phyloP scores from a whole-genome alignment of 2,113 vertebrate genomes.

The Melozone crissalis region DNA sequence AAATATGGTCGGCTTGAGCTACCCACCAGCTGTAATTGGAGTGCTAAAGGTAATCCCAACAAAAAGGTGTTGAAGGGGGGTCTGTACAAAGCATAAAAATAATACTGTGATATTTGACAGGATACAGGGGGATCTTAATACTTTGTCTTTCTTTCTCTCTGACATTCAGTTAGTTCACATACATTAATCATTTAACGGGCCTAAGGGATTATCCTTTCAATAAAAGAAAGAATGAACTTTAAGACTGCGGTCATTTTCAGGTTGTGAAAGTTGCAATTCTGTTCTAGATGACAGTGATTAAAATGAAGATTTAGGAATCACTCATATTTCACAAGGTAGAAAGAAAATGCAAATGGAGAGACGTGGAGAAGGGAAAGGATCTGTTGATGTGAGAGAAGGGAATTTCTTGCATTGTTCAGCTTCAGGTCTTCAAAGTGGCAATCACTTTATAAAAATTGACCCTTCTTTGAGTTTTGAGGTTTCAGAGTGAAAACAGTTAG shows the following conservation, averaged over 20 bases:
- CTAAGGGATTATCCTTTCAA: not conserved
- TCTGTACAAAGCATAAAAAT: not conserved
- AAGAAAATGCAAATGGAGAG: not conserved
- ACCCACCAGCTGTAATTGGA: constrained; percentile 91
- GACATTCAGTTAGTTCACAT: not conserved
- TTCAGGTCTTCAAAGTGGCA: not conserved
- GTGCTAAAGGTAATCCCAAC: constrained; percentile 88
- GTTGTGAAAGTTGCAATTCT: not conserved
- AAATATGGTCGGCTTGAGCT: constrained; percentile 98
- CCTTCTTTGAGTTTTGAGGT: not conserved
- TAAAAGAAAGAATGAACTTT: not conserved
- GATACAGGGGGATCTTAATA: not conserved
- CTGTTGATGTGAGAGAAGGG: not conserved
- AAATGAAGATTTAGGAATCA: not conserved
- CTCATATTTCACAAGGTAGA: not conserved
- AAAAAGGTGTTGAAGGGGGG: not conserved
- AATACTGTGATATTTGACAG: not conserved
- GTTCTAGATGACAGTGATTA: not conserved
- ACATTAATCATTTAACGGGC: not conserved
- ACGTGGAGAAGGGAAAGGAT: not conserved
- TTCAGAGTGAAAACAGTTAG: not conserved
- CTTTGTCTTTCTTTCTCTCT: not conserved
- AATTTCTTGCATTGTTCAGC: not conserved
- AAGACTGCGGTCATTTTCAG: not conserved
- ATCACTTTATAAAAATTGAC: not conserved